Conservation (phyloP, 2,797 vertebrate genomes). For the Crocodylus rhombifer region DNA sequence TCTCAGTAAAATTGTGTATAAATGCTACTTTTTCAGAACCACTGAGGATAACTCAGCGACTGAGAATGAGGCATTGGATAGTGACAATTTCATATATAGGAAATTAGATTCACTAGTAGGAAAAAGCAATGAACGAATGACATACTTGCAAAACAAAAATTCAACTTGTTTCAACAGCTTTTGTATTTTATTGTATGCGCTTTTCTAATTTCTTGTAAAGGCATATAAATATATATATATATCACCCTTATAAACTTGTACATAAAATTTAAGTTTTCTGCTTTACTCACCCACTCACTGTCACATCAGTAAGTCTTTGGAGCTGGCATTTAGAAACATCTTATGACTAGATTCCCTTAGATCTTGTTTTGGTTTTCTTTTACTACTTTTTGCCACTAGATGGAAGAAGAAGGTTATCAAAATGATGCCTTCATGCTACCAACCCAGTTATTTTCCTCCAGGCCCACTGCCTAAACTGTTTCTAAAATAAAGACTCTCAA, state of each 20-base stretch:
- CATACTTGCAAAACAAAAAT: background rate
- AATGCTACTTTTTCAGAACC: background rate
- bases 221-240: background rate
- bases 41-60: background rate
- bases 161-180: background rate
- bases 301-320: background rate
- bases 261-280: background rate
- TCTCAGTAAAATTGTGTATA: background rate
- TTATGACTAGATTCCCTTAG: background rate
- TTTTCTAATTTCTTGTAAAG: background rate
- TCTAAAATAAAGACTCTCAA: background rate
- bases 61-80: background rate
- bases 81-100: background rate
- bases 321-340: conserved; percentile 4
- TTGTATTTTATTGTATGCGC: background rate
- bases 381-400: conserved; percentile 82
- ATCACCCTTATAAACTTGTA: background rate
- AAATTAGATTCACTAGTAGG: background rate
- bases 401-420: conserved; percentile 83
- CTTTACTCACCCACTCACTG: background rate
- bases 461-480: conserved; percentile 3
- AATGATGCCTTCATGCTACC: conserved; percentile 36
- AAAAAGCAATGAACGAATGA: background rate
- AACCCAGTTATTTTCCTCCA: conserved; percentile 1
- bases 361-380: conserved; percentile 53